These are phyloP conservation scores for Pseudomugil gertrudae DNA, from an alignment of 2,797 vertebrate species.

Conservation along the genomic window DNA sequence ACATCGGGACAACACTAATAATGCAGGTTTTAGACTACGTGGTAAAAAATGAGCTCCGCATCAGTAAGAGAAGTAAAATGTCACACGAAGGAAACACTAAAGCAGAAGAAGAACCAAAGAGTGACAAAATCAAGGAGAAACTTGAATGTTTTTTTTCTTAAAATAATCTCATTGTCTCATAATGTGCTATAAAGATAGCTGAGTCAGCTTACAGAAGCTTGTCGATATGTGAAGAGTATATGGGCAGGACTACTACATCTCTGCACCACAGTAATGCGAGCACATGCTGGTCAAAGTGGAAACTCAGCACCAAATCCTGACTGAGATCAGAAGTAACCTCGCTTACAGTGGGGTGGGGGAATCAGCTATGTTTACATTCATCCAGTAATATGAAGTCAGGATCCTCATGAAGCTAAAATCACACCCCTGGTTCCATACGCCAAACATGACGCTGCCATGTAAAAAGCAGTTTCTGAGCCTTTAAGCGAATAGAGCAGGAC, in stretches of 20 bases:
- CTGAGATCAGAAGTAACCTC: conserved; percentile 43
- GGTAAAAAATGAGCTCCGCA: neutral
- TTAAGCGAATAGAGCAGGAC: no score
- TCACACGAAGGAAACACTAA: no score
- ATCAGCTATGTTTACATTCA: neutral
- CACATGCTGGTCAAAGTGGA: conserved; percentile 31
- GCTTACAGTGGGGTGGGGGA: conserved; percentile 8
- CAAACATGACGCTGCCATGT: no score
- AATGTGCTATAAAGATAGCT: conserved; percentile 10
- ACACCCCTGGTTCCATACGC: no score
- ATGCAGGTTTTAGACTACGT: no score
- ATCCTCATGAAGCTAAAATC: no score
- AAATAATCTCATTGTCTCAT: conserved; percentile 16
- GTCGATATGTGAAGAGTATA: conserved; percentile 5
- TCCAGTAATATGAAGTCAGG: no score
- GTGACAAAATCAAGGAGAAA: neutral
- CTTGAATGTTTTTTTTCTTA: conserved; percentile 11
- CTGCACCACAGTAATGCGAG: conserved; percentile 41
- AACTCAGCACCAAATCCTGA: conserved; percentile 44
- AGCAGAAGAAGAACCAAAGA: neutral
- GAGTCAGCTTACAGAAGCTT: conserved; percentile 26
- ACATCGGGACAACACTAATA: no score
- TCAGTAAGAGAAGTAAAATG: neutral
- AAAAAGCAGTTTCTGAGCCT: no score
- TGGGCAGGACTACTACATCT: conserved; percentile 44